Conservation (phyloP, 2,113 vertebrate species). For the Melanotaenia duboulayi region DNA sequence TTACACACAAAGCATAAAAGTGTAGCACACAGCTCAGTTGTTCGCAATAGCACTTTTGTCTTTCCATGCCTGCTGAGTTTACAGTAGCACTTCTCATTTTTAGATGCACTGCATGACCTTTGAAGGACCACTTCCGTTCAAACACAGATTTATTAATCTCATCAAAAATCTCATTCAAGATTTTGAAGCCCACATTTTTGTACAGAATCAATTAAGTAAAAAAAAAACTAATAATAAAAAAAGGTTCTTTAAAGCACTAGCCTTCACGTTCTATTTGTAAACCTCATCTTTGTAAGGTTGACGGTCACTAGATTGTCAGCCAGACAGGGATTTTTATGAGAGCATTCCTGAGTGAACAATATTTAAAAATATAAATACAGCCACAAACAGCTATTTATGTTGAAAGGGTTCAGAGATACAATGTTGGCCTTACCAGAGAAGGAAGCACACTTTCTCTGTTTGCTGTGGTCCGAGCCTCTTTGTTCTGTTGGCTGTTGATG, state of each 20-base stretch:
- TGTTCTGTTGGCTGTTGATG: too few relatives aligned
- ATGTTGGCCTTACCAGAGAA: too few relatives aligned
- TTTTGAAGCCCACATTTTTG: conserved; percentile 1
- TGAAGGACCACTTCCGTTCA: background rate
- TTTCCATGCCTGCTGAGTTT: conserved; percentile 20
- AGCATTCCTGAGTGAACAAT: background rate
- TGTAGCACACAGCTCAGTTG: conserved; percentile 5
- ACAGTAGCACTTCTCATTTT: conserved; percentile 7
- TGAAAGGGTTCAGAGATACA: too few relatives aligned
- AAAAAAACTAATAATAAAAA: background rate
- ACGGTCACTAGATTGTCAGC: background rate
- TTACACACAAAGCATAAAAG: conserved; percentile 27
- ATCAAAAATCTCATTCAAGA: background rate
- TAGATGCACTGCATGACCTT: conserved; percentile 1
- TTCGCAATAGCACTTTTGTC: conserved; percentile 7
- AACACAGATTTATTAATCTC: background rate
- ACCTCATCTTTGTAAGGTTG: conserved; percentile 4
- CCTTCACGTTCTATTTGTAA: conserved; percentile 9
- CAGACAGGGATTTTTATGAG: conserved; percentile 9
- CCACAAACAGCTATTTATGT: too few relatives aligned
- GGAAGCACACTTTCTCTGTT: too few relatives aligned
- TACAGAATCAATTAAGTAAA: background rate
- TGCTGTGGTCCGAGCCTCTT: too few relatives aligned
- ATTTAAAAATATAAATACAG: too few relatives aligned
- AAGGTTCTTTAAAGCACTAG: background rate